Base-by-base conservation (phyloP, 2,888 invertebrate species). In the Pristionchus mayeri region DNA sequence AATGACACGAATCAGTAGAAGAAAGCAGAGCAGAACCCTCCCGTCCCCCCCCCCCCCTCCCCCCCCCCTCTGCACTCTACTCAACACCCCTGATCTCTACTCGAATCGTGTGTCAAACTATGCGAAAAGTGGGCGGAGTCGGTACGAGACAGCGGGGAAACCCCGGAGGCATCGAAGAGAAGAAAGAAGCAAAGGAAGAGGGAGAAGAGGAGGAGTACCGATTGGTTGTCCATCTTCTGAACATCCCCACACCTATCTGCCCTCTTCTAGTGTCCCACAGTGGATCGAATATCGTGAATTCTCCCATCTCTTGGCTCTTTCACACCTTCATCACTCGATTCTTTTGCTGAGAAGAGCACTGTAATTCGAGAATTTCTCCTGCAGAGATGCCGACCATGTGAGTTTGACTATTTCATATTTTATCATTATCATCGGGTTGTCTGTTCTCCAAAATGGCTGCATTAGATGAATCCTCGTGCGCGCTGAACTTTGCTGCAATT, bases 331-430 rank as follows among this genome's bases (percentile, higher is more conserved):
- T 57, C 44, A 0, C 11, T 44, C 75, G 48, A 24, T 27, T 27
- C 34, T 24, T n/a, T 44, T 75, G 75, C 75, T 44, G 44, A 75
- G 76, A 27, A 71, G 44, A n/a, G 71, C 71, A 71, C 2, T 3
- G 24, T 24, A 7, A n/a, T n/a, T n/a, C n/a, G n/a, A n/a, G n/a
- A n/a, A 9, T 24, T 21, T 71, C 54, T n/a, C 16, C 71, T 3
- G 34, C 57, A 54, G 48, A 57, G 57, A 80, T 80, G 80, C 80
- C 80, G 80, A 80, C 80, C 24, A 80, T 80, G 80, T 80, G 54
- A 80, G 80, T 80, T 54, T 71, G 30, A 11, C 21, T 13, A 18
- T 54, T 54, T 13, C 40, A 24, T n/a, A 40, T n/a, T 18, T n/a
- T 71, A n/a, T 34, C 13, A n/a, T 63, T 34, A 0, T 34, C 30